Base-by-base conservation (phyloP, 2,113 vertebrate genomes). In the Callaeas wilsoni region DNA sequence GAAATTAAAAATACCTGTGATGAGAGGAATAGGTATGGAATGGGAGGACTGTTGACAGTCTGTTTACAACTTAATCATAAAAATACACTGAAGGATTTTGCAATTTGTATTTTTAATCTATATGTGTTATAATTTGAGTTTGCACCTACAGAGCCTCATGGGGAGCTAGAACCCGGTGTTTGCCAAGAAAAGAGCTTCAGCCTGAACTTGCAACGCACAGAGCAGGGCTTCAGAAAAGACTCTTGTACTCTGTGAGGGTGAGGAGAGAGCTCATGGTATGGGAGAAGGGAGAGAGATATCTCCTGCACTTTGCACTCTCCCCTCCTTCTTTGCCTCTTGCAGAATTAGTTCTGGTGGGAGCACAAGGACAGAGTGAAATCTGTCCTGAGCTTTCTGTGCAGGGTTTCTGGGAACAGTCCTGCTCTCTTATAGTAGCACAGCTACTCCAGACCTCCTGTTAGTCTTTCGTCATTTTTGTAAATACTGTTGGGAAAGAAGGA, bases 181-280 rank as follows among this genome's bases (percentile, higher is more conserved):
- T 70, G 37, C 42, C 26, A 37, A 52, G 30, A 14, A 4, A 8
- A 20, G 9, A 89, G 3, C 20, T 79, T 92, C 33, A 16, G 14
- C 20, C 13, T 50, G 39, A 63, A 30, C 13, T 41, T 91, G 20
- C 13, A 70, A 23, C 10, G 16, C 7, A 25, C 8, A 4, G 1
- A 37, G 5, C 46, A 62, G 42, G 16, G 42, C 7, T 62, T 84
- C 56, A 59, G 29, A 74, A 78, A 57, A 29, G 27, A 16, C 13
- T 32, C 10, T 17, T 37, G 4, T 21, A 47, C 22, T 39, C 27
- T 14, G 2, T 5, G 44, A 52, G 21, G n/a, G 4, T 0, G 1
- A 91, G 35, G 26, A 76, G 12, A 73, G 33, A 69, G 23, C 25
- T 86, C 32, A 30, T 47, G 35, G 7, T 29, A 37, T 0, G 1